A percentile compares a stretch with the other conserved stretches of the same genome.
Conservation (phyloP, 1,140 invertebrate species). For the Leucophenga varia region DNA sequence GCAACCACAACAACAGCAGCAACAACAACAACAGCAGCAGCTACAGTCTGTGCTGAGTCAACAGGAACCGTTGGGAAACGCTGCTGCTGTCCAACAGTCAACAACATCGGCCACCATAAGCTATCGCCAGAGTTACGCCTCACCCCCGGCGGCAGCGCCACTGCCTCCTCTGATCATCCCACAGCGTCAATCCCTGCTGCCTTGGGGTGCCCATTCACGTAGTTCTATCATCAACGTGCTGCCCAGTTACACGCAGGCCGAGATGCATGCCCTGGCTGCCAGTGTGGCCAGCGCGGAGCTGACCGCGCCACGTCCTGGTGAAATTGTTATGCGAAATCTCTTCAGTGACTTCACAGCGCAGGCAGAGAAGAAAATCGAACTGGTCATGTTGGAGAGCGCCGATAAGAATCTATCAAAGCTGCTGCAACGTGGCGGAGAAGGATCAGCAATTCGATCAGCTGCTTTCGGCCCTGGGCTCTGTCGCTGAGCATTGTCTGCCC, state of each 20-base stretch:
- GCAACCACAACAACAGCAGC: slow-evolving; percentile 11
- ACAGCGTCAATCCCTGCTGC: slow-evolving; percentile 45
- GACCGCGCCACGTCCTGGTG: slow-evolving; percentile 69
- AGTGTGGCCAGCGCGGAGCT: too few relatives aligned
- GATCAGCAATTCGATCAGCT: slow-evolving; percentile 94
- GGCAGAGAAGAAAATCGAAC: slow-evolving; percentile 93
- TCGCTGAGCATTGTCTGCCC: slow-evolving; percentile 96
- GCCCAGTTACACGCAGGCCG: slow-evolving; percentile 40
- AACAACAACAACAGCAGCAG: slow-evolving; percentile 3
- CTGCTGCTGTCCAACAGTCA: background rate
- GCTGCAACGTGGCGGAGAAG: slow-evolving; percentile 91
- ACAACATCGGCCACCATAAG: background rate
- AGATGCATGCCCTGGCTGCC: too few relatives aligned
- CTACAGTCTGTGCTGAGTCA: slow-evolving; percentile 13
- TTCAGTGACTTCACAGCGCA: slow-evolving; percentile 93
- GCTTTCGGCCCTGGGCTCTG: slow-evolving; percentile 87
- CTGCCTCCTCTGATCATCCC: slow-evolving; percentile 37
- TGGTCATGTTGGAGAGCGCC: slow-evolving; percentile 85
- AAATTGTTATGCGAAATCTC: slow-evolving; percentile 91
- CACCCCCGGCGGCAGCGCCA: slow-evolving; percentile 24
- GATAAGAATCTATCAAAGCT: slow-evolving; percentile 91
- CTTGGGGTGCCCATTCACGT: slow-evolving; percentile 49
- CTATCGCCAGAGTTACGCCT: too few relatives aligned
- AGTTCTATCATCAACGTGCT: slow-evolving; percentile 50
- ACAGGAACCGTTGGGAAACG: too few relatives aligned